A percentile compares a stretch with the other conserved stretches of the same genome.
These are phyloP conservation scores for Habropoda laboriosa DNA, from an alignment of 1,140 invertebrate species.

Conservation along the genomic window DNA sequence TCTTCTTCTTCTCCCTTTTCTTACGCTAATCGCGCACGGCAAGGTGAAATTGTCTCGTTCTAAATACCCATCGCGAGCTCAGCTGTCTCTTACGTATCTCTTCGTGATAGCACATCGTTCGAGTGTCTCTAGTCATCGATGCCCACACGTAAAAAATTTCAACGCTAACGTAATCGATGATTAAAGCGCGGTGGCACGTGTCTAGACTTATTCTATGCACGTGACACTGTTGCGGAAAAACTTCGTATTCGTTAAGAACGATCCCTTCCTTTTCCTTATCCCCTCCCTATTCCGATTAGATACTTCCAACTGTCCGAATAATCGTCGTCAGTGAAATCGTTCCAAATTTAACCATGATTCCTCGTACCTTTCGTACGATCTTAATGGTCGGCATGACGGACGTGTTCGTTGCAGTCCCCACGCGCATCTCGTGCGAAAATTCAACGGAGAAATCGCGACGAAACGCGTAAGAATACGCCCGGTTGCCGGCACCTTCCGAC, in stretches of 20 bases:
- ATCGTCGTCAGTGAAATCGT: neutral
- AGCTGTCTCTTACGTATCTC: no score
- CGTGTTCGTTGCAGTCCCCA: neutral
- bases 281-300: no score
- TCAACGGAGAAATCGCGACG: neutral
- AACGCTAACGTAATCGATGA: conserved; percentile 30
- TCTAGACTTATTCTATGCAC: neutral
- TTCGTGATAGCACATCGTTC: no score
- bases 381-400: conserved; percentile 37
- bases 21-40: neutral
- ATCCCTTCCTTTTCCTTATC: no score
- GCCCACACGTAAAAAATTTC: conserved; percentile 7
- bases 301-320: neutral
- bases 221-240: neutral
- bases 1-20: neutral
- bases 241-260: neutral
- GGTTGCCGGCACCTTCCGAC: neutral
- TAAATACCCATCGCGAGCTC: neutral
- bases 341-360: neutral
- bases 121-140: neutral
- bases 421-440: conserved; percentile 6
- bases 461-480: conserved; percentile 9
- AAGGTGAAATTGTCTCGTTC: neutral
- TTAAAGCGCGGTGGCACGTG: conserved; percentile 13
- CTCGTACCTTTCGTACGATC: conserved; percentile 59